These are phyloP conservation scores for Echinops telfairi DNA, from an alignment of 2,113 vertebrate species.

Conservation along the genomic window DNA sequence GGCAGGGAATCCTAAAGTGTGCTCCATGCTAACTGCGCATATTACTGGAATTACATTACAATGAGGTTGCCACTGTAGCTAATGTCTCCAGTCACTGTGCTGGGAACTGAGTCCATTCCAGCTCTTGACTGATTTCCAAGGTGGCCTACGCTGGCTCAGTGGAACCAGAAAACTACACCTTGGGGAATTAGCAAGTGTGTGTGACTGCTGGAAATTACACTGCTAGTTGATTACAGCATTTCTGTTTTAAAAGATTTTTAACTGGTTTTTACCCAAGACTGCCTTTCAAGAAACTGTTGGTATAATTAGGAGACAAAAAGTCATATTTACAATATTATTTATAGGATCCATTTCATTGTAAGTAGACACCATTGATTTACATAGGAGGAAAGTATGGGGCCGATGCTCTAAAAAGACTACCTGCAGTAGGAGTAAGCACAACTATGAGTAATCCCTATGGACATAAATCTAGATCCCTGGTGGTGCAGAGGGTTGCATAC, in stretches of 20 bases:
- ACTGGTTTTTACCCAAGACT: conserved; percentile 39
- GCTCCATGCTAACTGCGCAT: conserved; percentile 62
- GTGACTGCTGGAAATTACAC: conserved; percentile 72
- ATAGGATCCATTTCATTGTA: conserved; percentile 1
- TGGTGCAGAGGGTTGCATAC: too few relatives aligned
- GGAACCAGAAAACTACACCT: conserved; percentile 34
- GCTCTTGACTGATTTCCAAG: conserved; percentile 73
- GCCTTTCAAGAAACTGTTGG: conserved; percentile 56
- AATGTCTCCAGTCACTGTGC: conserved; percentile 71
- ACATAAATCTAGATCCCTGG: not conserved
- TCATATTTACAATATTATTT: conserved; percentile 2
- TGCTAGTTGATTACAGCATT: conserved; percentile 16
- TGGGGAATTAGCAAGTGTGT: conserved; percentile 23
- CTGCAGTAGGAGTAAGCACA: not conserved
- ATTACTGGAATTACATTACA: conserved; percentile 81
- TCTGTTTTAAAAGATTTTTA: conserved; percentile 50
- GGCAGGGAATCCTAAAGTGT: conserved; percentile 72
- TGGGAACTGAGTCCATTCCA: conserved; percentile 52
- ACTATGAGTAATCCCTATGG: not conserved
- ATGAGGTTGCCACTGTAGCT: conserved; percentile 78
- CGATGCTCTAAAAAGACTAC: not conserved
- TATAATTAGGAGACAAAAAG: not conserved
- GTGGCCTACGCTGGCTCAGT: conserved; percentile 18
- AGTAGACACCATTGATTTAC: not conserved
- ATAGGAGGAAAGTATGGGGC: not conserved